Evolutionary conservation across 2,888 invertebrate species (phyloP), one percentile per base, ranked within the genome.

Genomic region (Chrysolina oricalcia): DNA sequence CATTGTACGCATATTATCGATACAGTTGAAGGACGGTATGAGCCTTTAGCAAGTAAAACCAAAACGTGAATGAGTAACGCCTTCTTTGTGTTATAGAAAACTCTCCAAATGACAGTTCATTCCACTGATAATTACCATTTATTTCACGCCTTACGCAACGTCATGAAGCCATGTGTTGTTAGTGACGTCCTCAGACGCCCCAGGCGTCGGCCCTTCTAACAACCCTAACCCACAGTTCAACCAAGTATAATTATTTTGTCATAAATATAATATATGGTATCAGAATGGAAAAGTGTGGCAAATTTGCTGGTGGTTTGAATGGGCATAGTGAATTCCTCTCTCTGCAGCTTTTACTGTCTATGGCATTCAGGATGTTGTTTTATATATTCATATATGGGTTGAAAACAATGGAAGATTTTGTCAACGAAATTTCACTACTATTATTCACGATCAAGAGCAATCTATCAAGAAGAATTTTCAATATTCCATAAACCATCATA

Each of bases 81-180:
- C 86, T 86, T 77, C 82, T 82, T 78, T 82, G 81, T 82, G 84
- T 85, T 84, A 83, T 81, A 83, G 83, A 85, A 87, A 86, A 86
- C 86, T 86, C 87, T 86, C 83, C 83, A 86, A 87, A 86, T 87
- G 87, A 87, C 88, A 88, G 87, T 86, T 86, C 86, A 87, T 86
- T 87, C 85, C 84, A 85, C 83, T 87, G 77, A 86, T 87, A 87
- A 88, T 88, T 87, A 87, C 85, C 87, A 87, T 87, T 87, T 86
- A 87, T 87, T 88, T 87, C 84, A 87, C 85, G 87, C 87, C 84
- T 87, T 87, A 84, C 83, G 83, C 86, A 85, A 86, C 81, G 83
- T 82, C 83, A 82, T 79, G 77, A 77, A 70, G 78, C 80, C 81
- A 81, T 80, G 81, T 81, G 82, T 80, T 82, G 81, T 72, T 74